A percentile compares a stretch with the other conserved stretches of the same genome.
These are phyloP conservation scores for Petromus typicus DNA, from an alignment of 2,113 vertebrate species.

Conservation along the genomic window DNA sequence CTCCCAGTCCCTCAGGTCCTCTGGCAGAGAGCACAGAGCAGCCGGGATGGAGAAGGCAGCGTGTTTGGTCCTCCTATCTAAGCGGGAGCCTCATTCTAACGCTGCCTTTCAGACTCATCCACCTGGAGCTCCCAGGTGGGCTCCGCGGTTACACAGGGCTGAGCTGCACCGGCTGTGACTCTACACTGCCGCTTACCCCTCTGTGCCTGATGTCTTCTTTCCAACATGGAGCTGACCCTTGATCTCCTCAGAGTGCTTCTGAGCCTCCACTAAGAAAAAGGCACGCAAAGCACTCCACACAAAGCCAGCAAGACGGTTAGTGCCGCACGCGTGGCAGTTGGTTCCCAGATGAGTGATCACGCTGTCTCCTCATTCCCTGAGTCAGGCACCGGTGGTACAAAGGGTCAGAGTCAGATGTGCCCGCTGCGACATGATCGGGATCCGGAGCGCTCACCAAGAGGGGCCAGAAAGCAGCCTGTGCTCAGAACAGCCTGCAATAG, in stretches of 20 bases:
- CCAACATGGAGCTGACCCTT: neutral
- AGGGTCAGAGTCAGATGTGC: neutral
- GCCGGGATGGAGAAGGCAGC: neutral
- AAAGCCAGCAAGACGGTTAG: accelerated
- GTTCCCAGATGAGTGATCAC: neutral
- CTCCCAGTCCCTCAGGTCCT: neutral
- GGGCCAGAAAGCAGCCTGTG: too few relatives aligned
- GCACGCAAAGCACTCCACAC: accelerated
- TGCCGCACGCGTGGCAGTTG: accelerated
- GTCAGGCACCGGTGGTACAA: neutral
- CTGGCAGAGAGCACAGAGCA: neutral
- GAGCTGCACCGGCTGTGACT: too few relatives aligned
- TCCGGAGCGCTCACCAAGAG: neutral
- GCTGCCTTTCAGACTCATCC: accelerated
- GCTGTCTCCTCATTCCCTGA: neutral
- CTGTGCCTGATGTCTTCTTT: neutral
- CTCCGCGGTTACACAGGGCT: neutral
- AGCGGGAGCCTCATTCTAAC: neutral
- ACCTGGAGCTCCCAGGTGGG: neutral
- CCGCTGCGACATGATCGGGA: neutral
- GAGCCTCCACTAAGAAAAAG: neutral
- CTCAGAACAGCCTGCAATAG: neutral
- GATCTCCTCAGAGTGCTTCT: neutral
- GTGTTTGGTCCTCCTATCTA: accelerated
- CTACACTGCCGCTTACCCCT: accelerated